Base-by-base conservation (phyloP, 37 sponge, comb jelly and placozoan genomes). In the Chondrilla cf. caribensis region DNA sequence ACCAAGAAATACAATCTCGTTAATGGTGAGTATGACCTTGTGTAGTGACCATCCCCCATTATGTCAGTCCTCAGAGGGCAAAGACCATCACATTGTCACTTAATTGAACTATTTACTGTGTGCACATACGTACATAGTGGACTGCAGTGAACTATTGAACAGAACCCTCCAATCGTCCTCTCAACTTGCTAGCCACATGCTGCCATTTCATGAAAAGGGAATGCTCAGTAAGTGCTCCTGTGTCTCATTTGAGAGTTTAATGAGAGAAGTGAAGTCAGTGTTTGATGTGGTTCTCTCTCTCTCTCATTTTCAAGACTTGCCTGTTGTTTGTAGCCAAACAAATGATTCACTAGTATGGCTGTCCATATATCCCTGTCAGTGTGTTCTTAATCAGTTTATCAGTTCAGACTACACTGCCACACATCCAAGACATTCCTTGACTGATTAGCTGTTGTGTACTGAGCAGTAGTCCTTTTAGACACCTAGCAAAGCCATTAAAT, bases 121-220 rank as follows among this genome's bases (percentile, higher is more conserved):
- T 1, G 26, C 51, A 47, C 51, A 5, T 62, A 62, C 64, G 4
- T 25, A 40, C 82, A n/a, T 32, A 85, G 90, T 89, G 65, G 93
- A 87, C 36, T 86, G 72, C 33, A 51, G 41, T 17, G 35, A 86
- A 33, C 73, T 96, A 8, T 43, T 96, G 36, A 88, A 83, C 54
- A 91, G 89, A 58, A 80, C 83, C 3, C 54, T 95, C 15, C 85
- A 66, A 17, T 92, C 87, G 19, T 88, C 84, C 15, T 81, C 84
- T 25, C 80, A 71, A 11, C 59, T 92, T 33, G 95, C 93, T 3
- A 79, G 79, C 21, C 44, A 80, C 59, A 97, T 97, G 93, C 89
- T 86, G 62, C 91, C 95, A 25, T 97, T 94, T 79, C 72, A 84
- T 76, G 89, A 94, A 21, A 90, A 70, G 43, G 67, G 71, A 38